Conservation (phyloP, 2,797 vertebrate genomes). For the Pogonophryne albipinna region DNA sequence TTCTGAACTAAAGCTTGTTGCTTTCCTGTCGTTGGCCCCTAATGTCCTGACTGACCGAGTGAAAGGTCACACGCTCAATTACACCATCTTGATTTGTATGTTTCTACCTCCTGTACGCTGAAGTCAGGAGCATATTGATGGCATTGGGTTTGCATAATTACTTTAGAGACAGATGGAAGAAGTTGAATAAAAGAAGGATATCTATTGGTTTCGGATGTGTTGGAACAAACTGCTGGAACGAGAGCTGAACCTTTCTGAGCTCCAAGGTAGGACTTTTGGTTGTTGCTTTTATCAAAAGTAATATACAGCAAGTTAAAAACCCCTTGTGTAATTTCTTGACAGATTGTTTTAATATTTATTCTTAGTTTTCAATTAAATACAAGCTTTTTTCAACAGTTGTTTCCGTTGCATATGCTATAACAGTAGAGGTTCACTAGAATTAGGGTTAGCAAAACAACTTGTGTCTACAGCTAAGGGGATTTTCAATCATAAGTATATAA, state of each 20-base stretch:
- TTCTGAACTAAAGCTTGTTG: background rate
- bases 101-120: background rate
- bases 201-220: background rate
- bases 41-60: background rate
- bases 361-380: too few species aligned
- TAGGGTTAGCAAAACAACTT: too few species aligned
- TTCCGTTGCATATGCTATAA: too few species aligned
- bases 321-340: too few species aligned
- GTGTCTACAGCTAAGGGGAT: too few species aligned
- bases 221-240: background rate
- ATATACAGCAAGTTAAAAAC: too few species aligned
- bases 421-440: too few species aligned
- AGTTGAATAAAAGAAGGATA: background rate
- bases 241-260: conserved; percentile 2
- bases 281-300: too few species aligned
- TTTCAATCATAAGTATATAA: too few species aligned
- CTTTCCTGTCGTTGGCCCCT: background rate
- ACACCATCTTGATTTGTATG: conserved; percentile 41
- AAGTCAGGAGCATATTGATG: conserved; percentile 3
- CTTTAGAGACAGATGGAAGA: background rate
- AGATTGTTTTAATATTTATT: too few species aligned
- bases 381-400: too few species aligned
- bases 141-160: conserved; percentile 38
- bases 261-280: background rate
- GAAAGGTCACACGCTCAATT: conserved; percentile 34